Conservation (phyloP, 2,888 invertebrate species). For the Saturnia japonica region DNA sequence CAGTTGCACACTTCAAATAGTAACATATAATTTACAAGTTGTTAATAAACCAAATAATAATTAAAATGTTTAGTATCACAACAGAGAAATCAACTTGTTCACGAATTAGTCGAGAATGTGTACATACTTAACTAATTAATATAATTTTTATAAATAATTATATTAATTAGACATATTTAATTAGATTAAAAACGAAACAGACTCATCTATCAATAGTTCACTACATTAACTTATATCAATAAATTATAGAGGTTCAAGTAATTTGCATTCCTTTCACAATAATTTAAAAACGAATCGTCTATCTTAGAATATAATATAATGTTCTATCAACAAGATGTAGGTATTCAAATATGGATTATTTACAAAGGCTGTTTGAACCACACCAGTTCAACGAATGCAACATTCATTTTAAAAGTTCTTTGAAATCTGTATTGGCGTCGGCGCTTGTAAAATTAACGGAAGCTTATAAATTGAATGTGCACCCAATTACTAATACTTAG, state of each 20-base stretch:
- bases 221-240: background rate
- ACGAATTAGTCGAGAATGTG: background rate
- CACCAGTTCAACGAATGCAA: constrained; percentile 1
- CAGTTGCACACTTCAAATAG: background rate
- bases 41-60: background rate
- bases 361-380: background rate
- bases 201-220: background rate
- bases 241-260: background rate
- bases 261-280: background rate
- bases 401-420: background rate
- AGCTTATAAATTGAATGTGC: background rate
- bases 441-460: background rate
- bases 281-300: background rate
- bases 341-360: background rate
- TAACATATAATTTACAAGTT: background rate
- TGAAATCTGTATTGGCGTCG: no score
- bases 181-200: background rate
- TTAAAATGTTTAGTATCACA: constrained; percentile 2
- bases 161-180: background rate
- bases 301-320: background rate
- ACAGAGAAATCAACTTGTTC: background rate
- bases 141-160: background rate
- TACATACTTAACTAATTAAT: background rate
- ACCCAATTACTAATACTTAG: background rate
- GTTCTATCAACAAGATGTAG: background rate